Conservation (phyloP, 2,888 invertebrate genomes). For the Drosophila histrio region DNA sequence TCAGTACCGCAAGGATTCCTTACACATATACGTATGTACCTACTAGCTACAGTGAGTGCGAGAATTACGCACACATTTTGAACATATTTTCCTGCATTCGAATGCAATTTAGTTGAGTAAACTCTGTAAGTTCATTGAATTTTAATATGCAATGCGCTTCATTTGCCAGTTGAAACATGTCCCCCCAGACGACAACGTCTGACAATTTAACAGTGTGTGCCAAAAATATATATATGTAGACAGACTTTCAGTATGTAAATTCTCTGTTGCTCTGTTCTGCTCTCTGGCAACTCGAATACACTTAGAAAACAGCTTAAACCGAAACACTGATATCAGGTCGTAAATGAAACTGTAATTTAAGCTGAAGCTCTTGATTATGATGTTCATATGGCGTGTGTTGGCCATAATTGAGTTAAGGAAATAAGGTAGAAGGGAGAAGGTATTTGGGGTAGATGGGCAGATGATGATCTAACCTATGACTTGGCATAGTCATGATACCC, state of each 20-base stretch:
- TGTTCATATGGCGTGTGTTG: conserved; percentile 10
- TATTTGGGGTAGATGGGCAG: not conserved
- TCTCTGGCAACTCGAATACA: not conserved
- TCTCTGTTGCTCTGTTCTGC: too few relatives aligned
- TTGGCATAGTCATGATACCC: conserved; percentile 4
- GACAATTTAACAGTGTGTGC: conserved; percentile 27
- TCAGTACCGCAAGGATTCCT: conserved; percentile 36
- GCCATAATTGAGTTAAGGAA: not conserved
- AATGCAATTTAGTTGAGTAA: conserved; percentile 75
- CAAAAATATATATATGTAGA: not conserved
- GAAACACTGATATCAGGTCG: not conserved
- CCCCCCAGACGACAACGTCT: conserved; percentile 5
- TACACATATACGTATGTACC: too few relatives aligned
- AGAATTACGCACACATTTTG: conserved; percentile 22
- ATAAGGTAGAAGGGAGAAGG: not conserved
- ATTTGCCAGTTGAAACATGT: conserved; percentile 43
- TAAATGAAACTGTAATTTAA: conserved; percentile 2
- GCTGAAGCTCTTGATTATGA: conserved; percentile 18
- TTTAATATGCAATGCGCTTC: conserved; percentile 65
- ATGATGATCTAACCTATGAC: not conserved
- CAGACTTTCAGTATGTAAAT: not conserved
- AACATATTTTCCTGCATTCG: conserved; percentile 45
- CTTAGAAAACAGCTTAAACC: not conserved
- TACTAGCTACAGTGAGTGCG: not conserved
- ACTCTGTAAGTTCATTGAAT: conserved; percentile 72